Base-by-base conservation (phyloP, 2,797 vertebrate species). In the Sebastes kiyomatsui region DNA sequence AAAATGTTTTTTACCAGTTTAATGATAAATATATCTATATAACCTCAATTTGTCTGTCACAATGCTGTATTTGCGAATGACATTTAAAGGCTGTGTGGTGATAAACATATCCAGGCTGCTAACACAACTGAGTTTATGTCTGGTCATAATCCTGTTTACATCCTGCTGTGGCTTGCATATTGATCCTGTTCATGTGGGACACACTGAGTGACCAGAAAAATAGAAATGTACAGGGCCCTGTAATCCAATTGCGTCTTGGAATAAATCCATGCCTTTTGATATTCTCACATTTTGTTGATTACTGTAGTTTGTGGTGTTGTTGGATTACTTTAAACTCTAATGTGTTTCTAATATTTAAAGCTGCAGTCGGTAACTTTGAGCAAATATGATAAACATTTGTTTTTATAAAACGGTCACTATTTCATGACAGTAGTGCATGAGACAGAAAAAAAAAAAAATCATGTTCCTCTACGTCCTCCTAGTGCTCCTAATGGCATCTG, bases 91-190 rank as follows among this genome's bases (percentile, higher is more conserved):
- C 14, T 20, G 23, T 23, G 16, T 61, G 10, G 12, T 46, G 12
- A 10, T 49, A 11, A 46, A 59, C 23, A n/a, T n/a, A 28, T 64
- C 27, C 35, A 64, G 42, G 22, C 46, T 46, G 20, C n/a, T 27
- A 13, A 69, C 52, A 69, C n/a, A 28, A 33, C n/a, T 35, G 16
- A 42, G 28, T 30, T 60, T 14, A 46, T 65, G 42, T 11, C 23
- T 55, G 18, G 16, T 65, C 30, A 33, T 68, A 60, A 69, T 84
- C 46, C 27, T 81, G 77, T 79, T 74, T 42, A 61, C 58, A 67
- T 32, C 13, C 58, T 60, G 67, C 46, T 20, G 60, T 9, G 54
- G 22, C 46, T 49, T 68, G 32, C 20, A 68, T 20, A 46, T 33
- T 33, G 6, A 6, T 49, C 27, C 20, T 56, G 14, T 66, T 56